phyloP scores from a whole-genome alignment of 2,113 vertebrate genomes.

The Trogon surrucura region DNA sequence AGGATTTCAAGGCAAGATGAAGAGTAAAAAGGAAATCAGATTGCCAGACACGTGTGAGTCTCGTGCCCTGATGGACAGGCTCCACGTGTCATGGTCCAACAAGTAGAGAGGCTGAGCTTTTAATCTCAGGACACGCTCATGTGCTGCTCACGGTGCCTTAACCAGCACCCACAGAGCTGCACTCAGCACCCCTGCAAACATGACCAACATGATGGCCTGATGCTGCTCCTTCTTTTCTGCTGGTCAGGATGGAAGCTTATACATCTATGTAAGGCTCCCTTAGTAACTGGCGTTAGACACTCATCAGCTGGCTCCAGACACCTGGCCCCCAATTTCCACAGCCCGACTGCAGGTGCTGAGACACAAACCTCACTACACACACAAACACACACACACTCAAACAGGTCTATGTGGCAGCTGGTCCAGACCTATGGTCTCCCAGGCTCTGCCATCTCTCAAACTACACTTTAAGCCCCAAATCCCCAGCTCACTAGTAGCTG shows the following conservation, averaged over 20 bases:
- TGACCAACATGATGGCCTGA: not conserved
- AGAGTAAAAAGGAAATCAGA: not conserved
- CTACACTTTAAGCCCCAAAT: not conserved
- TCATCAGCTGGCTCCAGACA: not conserved
- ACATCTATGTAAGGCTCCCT: not conserved
- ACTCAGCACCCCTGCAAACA: not conserved
- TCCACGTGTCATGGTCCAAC: not conserved
- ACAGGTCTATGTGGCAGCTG: not conserved
- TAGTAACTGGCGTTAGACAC: not conserved
- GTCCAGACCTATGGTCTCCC: not conserved
- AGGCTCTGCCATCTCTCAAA: not conserved
- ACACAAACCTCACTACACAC: rapidly evolving
- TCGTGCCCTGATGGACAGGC: not conserved
- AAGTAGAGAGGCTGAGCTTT: not conserved
- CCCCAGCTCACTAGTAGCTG: not conserved
- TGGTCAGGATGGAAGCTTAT: not conserved
- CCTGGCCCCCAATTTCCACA: rapidly evolving
- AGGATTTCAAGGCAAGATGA: not conserved
- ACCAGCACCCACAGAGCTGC: not conserved
- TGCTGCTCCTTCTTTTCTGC: not conserved
- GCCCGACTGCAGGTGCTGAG: not conserved
- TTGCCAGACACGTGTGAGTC: not conserved
- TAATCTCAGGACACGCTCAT: not conserved
- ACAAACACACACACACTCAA: not conserved
- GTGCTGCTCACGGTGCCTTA: not conserved